These are phyloP conservation scores for Diarsia mendica DNA, from an alignment of 2,888 invertebrate species.

Conservation along the genomic window DNA sequence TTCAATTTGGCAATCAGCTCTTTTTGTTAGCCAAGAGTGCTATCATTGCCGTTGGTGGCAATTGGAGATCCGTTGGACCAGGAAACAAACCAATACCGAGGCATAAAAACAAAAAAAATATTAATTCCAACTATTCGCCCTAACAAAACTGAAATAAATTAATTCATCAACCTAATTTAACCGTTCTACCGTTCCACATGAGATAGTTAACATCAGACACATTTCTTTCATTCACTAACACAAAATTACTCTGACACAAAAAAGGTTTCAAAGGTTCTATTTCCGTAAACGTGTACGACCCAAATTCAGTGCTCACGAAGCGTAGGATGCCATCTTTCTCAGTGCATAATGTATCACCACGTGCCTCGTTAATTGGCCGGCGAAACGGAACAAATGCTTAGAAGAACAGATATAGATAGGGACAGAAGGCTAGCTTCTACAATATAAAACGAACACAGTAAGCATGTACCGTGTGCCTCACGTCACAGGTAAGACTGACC, in stretches of 20 bases:
- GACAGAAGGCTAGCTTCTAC: constrained; percentile 24
- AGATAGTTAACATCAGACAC: constrained; percentile 21
- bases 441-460: no score
- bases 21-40: background rate
- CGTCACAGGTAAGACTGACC: background rate
- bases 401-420: background rate
- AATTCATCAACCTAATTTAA: constrained; percentile 12
- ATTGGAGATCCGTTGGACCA: background rate
- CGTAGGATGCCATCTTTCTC: constrained; percentile 65
- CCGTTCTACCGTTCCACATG: background rate
- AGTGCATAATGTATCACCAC: constrained; percentile 75
- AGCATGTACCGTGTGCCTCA: no score
- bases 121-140: background rate
- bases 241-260: constrained; percentile 42
- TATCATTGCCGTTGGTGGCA: background rate
- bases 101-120: background rate
- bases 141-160: constrained; percentile 2
- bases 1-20: constrained; percentile 5
- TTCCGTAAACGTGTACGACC: constrained; percentile 60
- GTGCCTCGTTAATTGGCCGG: constrained; percentile 74
- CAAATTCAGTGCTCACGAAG: constrained; percentile 62
- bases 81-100: background rate
- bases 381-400: constrained; percentile 65
- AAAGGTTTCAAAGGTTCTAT: constrained; percentile 58
- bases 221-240: constrained; percentile 44